Percentiles rank a stretch among this genome's conserved stretches.
phyloP scores from a whole-genome alignment of 2,888 invertebrate genomes.

The Oxyscelio sp. region DNA sequence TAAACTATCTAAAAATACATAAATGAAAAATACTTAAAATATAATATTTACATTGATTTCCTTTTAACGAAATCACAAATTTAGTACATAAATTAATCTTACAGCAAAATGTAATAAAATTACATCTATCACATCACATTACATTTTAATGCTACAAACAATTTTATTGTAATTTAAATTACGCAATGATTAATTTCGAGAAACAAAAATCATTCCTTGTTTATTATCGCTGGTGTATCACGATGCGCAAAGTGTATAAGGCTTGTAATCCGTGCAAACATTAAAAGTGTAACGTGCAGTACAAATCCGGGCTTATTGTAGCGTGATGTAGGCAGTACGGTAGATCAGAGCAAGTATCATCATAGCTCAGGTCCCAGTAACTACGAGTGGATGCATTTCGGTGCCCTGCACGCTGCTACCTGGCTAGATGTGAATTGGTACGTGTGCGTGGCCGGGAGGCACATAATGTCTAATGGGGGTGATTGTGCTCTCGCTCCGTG shows the following conservation, averaged over 20 bases:
- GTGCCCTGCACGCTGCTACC: slow-evolving; percentile 78
- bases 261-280: slow-evolving; percentile 22
- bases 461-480: slow-evolving; percentile 88
- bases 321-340: slow-evolving; percentile 76
- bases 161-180: too few species aligned
- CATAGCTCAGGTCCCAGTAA: slow-evolving; percentile 82
- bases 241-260: background rate
- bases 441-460: slow-evolving; percentile 83
- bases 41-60: too few species aligned
- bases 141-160: too few species aligned
- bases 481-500: slow-evolving; percentile 88
- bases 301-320: slow-evolving; percentile 78
- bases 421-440: slow-evolving; percentile 73
- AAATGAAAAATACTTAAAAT: too few species aligned
- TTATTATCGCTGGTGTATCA: too few species aligned
- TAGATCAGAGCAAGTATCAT: slow-evolving; percentile 85
- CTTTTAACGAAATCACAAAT: too few species aligned
- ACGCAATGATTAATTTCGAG: too few species aligned
- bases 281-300: slow-evolving; percentile 64
- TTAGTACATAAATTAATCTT: too few species aligned
- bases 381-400: slow-evolving; percentile 84
- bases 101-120: too few species aligned
- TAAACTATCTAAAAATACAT: too few species aligned
- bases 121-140: too few species aligned
- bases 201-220: too few species aligned